Conservation (phyloP, 2,888 invertebrate genomes). For the Aphidius colemani region DNA sequence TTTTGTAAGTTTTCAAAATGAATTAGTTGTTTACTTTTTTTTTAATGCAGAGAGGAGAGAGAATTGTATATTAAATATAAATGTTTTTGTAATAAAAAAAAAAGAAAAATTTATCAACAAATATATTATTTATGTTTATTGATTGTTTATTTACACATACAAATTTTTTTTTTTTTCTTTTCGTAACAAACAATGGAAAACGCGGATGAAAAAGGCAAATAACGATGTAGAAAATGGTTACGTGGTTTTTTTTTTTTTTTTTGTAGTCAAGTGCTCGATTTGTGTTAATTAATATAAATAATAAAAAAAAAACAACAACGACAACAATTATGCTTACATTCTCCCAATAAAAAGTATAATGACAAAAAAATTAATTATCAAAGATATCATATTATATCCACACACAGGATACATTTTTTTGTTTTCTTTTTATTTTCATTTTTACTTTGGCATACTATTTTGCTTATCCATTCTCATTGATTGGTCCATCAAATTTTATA, state of each 20-base stretch:
- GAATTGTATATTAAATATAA: conserved; percentile 20
- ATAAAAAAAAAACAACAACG: conserved; percentile 1
- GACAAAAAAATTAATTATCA: conserved; percentile 11
- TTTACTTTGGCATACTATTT: conserved; percentile 17
- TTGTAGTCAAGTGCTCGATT: conserved; percentile 5
- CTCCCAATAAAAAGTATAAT: conserved; percentile 12
- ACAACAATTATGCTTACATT: conserved; percentile 4
- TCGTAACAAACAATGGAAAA: conserved; percentile 41
- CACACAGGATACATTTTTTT: neutral
- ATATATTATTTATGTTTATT: conserved; percentile 48
- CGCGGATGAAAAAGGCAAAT: conserved; percentile 45
- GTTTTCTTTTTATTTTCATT: neutral
- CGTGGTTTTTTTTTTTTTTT: no score
- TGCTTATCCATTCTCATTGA: conserved; percentile 4
- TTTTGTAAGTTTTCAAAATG: conserved; percentile 52
- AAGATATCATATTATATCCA: conserved; percentile 8
- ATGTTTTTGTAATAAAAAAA: conserved; percentile 8
- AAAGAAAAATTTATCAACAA: conserved; percentile 41
- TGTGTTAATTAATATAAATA: neutral
- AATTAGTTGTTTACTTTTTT: conserved; percentile 41
- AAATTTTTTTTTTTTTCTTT: no score
- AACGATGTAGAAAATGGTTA: conserved; percentile 45
- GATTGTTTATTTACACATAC: conserved; percentile 35
- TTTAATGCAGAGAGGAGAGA: conserved; percentile 31
- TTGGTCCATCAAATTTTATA: conserved; percentile 16